phyloP scores from a whole-genome alignment of 1,140 invertebrate genomes.

The Rhyacophila brunnea region DNA sequence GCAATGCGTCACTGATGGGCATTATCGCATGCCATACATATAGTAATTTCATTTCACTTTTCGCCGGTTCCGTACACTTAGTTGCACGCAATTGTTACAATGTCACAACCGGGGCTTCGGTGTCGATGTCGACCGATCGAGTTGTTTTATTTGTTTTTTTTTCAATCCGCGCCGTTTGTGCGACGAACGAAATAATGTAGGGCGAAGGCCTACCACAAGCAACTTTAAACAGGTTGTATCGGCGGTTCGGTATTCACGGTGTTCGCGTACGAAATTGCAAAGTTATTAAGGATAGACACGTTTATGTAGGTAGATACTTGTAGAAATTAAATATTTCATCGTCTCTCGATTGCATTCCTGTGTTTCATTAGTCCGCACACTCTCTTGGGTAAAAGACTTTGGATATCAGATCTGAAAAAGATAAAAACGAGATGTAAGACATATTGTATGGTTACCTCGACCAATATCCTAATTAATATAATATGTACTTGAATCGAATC shows the following conservation, averaged over 20 bases:
- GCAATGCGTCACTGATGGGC: too few relatives aligned
- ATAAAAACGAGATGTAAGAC: too few relatives aligned
- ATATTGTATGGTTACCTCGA: too few relatives aligned
- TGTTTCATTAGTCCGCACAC: too few relatives aligned
- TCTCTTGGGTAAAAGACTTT: too few relatives aligned
- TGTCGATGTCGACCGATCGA: not conserved
- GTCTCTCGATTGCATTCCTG: too few relatives aligned
- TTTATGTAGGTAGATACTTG: not conserved
- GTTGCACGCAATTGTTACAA: not conserved
- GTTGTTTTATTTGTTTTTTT: not conserved
- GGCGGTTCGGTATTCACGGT: not conserved
- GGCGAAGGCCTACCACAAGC: not conserved
- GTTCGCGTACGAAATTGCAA: not conserved
- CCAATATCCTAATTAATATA: too few relatives aligned
- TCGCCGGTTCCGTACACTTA: not conserved
- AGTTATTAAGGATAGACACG: not conserved
- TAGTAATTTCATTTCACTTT: not conserved
- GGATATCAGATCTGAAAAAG: too few relatives aligned
- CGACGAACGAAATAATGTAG: slow-evolving; percentile 1
- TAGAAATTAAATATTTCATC: too few relatives aligned
- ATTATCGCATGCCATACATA: too few relatives aligned
- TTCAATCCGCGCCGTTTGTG: not conserved
- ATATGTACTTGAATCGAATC: too few relatives aligned
- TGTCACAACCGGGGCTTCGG: not conserved
- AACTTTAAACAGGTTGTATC: not conserved